Base-by-base conservation (phyloP, 2,888 invertebrate genomes). In the Eupithecia centaureata region DNA sequence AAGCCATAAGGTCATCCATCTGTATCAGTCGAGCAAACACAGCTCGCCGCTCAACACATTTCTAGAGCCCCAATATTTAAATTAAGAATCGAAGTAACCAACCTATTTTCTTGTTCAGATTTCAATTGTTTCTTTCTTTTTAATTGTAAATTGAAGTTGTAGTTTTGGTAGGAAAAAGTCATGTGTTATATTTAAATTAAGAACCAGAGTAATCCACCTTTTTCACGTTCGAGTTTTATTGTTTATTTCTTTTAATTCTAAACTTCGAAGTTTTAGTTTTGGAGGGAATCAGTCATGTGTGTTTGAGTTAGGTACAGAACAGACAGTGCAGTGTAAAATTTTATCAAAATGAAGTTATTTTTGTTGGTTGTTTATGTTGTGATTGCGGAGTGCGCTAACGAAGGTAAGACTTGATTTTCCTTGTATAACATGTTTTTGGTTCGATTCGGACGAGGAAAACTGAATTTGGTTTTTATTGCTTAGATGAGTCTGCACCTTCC, bases 401-500 rank as follows among this genome's bases (percentile, higher is more conserved):
- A 63, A 65, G 70, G 70, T 71, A 42, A 63, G 59, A 59, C n/a
- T 63, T 3, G 67, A 57, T 47, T 62, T 62, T 67, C 58, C 38
- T 67, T 58, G 58, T 67, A 38, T 51, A 12, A 32, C 57, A 13
- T 51, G 35, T 62, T 62, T 54, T 42, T 28, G 25, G 0, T 56
- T 27, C n/a, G 54, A 30, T 56, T 15, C 15, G 47, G 18, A 12
- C 2, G 42, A 22, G 12, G 47, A 47, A 47, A 47, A 47, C 18
- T 4, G 18, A 42, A 18, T 42, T 38, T 18, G 2, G 42, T 18
- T 18, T 42, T 42, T 18, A n/a, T 42, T 12, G 42, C 18, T 42
- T 42, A 18, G n/a, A 42, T 18, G 8, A 42, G 18, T 42, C 2
- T 18, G 7, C 18, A 15, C 4, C 15, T 15, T 4, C 35, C n/a